Evolutionary conservation across 35 echinoderm and acorn worm species (phyloP).

Genomic region (Amphiura filiformis): DNA sequence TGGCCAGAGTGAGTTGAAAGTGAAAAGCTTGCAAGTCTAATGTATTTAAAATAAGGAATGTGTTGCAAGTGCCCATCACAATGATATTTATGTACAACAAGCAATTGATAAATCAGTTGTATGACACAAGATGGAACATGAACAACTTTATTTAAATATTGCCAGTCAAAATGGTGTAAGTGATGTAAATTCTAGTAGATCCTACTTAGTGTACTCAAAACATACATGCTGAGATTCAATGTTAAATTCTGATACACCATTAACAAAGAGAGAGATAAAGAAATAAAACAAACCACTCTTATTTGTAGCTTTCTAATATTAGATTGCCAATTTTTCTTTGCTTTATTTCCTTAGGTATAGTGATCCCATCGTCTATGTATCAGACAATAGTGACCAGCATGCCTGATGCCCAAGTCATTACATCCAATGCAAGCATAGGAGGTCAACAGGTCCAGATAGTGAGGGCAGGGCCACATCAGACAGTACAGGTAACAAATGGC

Average conservation of each 20-base stretch:
- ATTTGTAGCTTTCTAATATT: no score
- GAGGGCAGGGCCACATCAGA: background rate
- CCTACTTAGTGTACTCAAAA: constrained; percentile 43
- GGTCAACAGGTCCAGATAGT: constrained; percentile 1
- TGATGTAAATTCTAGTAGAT: constrained; percentile 50
- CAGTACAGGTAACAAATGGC: background rate
- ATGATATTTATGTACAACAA: no score
- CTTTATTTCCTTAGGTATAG: constrained; percentile 63
- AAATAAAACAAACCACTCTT: no score
- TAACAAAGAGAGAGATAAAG: no score
- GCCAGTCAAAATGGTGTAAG: constrained; percentile 24
- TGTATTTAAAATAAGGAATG: background rate
- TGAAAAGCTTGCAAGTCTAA: no score
- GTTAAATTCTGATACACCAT: background rate
- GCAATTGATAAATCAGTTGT: no score
- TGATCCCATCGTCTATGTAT: constrained; percentile 87
- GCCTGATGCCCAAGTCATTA: constrained; percentile 54
- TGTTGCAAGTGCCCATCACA: no score
- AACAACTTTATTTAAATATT: no score
- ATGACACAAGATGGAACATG: no score
- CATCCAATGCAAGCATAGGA: background rate
- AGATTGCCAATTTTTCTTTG: background rate
- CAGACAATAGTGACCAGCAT: constrained; percentile 71
- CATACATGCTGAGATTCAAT: background rate
- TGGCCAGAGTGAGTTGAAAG: constrained; percentile 51